phyloP scores from a whole-genome alignment of 2,113 vertebrate genomes.

The Microcebus murinus region DNA sequence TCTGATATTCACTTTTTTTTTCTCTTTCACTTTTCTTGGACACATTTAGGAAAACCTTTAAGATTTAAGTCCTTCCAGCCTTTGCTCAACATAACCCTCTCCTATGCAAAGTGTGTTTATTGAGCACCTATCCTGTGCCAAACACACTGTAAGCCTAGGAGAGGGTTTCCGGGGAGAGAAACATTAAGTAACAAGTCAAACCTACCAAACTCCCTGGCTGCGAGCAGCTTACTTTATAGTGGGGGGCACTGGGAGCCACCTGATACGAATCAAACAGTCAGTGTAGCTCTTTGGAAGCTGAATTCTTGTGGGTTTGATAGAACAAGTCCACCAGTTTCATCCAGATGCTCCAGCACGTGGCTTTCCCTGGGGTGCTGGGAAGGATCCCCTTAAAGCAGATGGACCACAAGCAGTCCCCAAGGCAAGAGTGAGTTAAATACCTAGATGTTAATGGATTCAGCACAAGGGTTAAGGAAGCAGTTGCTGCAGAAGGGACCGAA shows the following conservation, averaged over 20 bases:
- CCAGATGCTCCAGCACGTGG: neutral
- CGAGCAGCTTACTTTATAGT: rapidly evolving
- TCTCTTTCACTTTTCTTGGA: neutral
- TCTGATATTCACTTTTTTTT: neutral
- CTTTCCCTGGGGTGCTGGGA: neutral
- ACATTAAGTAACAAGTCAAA: neutral
- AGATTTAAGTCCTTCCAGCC: neutral
- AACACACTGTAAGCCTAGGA: neutral
- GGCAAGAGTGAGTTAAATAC: neutral
- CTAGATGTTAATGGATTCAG: neutral
- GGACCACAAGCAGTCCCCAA: neutral
- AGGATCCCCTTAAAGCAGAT: neutral
- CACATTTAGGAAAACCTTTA: neutral
- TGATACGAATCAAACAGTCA: neutral
- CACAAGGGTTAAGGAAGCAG: neutral
- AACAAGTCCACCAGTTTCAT: neutral
- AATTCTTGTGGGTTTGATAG: neutral
- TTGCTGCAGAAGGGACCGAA: neutral
- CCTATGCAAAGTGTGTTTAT: neutral
- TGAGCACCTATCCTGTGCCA: neutral
- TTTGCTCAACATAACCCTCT: neutral
- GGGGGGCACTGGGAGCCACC: too few relatives aligned
- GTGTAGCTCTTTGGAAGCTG: neutral
- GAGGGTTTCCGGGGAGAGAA: too few relatives aligned
- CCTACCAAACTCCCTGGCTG: neutral